Conservation (phyloP, 2,888 invertebrate species). For the Drosophila phalerata region DNA sequence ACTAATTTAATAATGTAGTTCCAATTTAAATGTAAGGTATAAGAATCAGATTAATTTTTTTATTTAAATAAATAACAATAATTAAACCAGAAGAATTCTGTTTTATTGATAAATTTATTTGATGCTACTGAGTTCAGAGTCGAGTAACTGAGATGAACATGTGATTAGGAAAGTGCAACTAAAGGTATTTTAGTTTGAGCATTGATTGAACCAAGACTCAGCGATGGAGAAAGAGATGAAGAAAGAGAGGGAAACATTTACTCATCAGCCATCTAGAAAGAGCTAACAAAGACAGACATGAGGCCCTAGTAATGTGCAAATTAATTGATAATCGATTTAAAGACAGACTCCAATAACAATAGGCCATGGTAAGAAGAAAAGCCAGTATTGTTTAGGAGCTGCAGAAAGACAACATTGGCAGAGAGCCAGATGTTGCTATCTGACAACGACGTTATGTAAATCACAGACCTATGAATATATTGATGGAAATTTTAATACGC, state of each 20-base stretch:
- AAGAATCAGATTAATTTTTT: too few species aligned
- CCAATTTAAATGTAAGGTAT: too few species aligned
- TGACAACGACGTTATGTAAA: slow-evolving; percentile 29
- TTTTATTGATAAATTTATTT: too few species aligned
- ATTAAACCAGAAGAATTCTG: too few species aligned
- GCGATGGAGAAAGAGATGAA: neutral
- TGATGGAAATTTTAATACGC: slow-evolving; percentile 48
- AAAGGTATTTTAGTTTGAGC: neutral
- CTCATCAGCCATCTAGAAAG: neutral
- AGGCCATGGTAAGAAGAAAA: slow-evolving; percentile 5
- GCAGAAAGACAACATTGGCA: neutral
- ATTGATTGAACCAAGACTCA: neutral
- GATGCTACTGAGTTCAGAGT: too few species aligned
- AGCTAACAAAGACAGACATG: slow-evolving; percentile 17
- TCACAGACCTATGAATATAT: slow-evolving; percentile 50
- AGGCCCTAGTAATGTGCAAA: slow-evolving; percentile 51
- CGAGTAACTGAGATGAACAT: too few species aligned
- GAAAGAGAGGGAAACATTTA: neutral
- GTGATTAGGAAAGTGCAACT: too few species aligned
- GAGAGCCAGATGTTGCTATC: slow-evolving; percentile 11
- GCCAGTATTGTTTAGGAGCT: neutral
- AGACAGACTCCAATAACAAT: slow-evolving; percentile 16
- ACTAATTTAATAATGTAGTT: too few species aligned
- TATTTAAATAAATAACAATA: too few species aligned
- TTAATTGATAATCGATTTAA: slow-evolving; percentile 66